Evolutionary conservation across 2,888 invertebrate genomes (phyloP).

Genomic region (Julus scanicus): DNA sequence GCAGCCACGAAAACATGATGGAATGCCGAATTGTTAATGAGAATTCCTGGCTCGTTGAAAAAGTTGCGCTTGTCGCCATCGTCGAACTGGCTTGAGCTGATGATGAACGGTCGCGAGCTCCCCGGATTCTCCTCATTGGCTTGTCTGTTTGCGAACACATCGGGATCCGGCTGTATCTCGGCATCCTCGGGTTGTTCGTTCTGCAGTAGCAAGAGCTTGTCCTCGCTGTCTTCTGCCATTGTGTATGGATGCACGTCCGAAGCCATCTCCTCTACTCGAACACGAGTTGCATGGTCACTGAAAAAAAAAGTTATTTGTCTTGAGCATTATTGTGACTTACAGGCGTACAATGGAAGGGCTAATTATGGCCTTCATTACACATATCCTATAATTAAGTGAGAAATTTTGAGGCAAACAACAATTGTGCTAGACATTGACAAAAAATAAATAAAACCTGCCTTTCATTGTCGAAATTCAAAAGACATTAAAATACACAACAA

Average conservation of each 20-base stretch:
- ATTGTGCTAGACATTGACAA: neutral
- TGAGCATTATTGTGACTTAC: neutral
- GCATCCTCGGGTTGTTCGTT: neutral
- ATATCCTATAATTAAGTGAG: neutral
- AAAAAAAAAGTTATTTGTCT: neutral
- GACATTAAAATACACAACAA: neutral
- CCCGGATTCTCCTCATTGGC: neutral
- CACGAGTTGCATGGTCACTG: neutral
- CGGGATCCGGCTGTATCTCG: conserved; percentile 48
- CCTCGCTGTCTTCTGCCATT: conserved; percentile 43
- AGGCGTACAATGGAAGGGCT: neutral
- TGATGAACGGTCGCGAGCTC: conserved; percentile 4
- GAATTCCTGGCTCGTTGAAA: conserved; percentile 19
- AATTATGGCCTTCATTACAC: neutral
- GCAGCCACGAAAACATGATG: conserved; percentile 48
- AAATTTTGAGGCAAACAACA: neutral
- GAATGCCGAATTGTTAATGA: conserved; percentile 2
- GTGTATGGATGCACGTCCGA: conserved; percentile 26
- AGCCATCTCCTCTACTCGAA: neutral
- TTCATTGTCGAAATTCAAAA: neutral
- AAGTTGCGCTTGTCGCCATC: conserved; percentile 12
- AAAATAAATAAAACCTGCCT: neutral
- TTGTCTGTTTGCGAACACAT: neutral
- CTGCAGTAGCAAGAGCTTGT: conserved; percentile 48
- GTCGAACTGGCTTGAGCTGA: neutral